Conservation (phyloP, 2,797 vertebrate genomes). For the Spheniscus humboldti region DNA sequence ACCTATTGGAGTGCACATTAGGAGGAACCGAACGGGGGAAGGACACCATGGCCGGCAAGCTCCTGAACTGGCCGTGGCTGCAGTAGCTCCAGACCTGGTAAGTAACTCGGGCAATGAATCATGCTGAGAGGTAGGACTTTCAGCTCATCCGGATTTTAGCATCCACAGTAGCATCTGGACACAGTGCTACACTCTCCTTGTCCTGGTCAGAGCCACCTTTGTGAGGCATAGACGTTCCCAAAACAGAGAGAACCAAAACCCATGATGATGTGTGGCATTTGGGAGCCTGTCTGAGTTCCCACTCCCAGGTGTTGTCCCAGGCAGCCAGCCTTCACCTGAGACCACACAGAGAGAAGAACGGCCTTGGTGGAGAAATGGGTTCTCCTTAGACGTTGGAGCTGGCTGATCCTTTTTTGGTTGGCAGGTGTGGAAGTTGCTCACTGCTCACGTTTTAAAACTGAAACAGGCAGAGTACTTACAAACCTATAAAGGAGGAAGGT, state of each 20-base stretch:
- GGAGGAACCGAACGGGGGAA: background rate
- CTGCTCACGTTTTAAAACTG: background rate
- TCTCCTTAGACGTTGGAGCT: background rate
- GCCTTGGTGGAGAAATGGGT: background rate
- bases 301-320: background rate
- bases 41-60: accelerated
- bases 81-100: background rate
- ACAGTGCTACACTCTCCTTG: background rate
- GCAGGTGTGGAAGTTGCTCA: background rate
- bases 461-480: background rate
- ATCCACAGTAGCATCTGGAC: background rate
- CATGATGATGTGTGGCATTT: background rate
- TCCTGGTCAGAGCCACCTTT: background rate
- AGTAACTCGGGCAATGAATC: background rate
- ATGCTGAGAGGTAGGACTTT: background rate
- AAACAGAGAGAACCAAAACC: background rate
- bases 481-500: background rate
- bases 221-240: background rate
- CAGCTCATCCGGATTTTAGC: background rate
- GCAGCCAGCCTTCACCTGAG: background rate
- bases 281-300: background rate
- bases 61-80: background rate
- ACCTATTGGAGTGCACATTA: background rate
- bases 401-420: background rate
- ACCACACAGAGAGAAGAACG: background rate